Evolutionary conservation across 2,797 vertebrate genomes (phyloP).

Genomic region (Arctocebus calabarensis): DNA sequence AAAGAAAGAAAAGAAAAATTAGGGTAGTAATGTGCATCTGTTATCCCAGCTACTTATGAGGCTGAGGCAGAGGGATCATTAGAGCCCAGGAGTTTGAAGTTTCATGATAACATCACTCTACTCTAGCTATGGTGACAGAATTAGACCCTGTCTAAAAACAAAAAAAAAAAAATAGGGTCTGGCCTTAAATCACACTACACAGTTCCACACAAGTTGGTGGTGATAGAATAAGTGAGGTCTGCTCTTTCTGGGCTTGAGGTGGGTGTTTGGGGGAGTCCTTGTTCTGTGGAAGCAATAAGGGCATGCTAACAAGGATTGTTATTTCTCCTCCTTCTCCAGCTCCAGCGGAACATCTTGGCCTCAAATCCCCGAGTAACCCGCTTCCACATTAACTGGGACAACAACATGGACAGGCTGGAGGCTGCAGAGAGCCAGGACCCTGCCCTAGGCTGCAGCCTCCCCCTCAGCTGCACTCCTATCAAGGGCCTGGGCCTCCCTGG

Average conservation of each 20-base stretch:
- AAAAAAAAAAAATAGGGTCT: neutral
- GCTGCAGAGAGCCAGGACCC: slow-evolving; percentile 94
- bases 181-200: neutral
- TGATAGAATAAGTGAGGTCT: neutral
- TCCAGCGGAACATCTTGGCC: slow-evolving; percentile 96
- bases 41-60: neutral
- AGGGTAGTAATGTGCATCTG: neutral
- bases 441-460: slow-evolving; percentile 89
- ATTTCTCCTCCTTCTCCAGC: slow-evolving; percentile 85
- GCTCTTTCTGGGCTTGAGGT: neutral
- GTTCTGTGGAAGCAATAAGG: neutral
- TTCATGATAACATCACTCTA: neutral
- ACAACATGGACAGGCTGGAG: slow-evolving; percentile 92
- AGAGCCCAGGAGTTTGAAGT: neutral
- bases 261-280: neutral
- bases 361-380: slow-evolving; percentile 96
- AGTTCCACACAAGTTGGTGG: neutral
- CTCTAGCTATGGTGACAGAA: neutral
- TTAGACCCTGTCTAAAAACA: neutral
- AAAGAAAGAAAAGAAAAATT: neutral
- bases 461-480: slow-evolving; percentile 90
- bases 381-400: slow-evolving; percentile 98
- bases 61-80: neutral
- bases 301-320: neutral
- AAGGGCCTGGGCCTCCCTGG: slow-evolving; percentile 87